A percentile compares a stretch with the other conserved stretches of the same genome.
Evolutionary conservation across 1,140 invertebrate species (phyloP).

Genomic region (Saccostrea glomerata): DNA sequence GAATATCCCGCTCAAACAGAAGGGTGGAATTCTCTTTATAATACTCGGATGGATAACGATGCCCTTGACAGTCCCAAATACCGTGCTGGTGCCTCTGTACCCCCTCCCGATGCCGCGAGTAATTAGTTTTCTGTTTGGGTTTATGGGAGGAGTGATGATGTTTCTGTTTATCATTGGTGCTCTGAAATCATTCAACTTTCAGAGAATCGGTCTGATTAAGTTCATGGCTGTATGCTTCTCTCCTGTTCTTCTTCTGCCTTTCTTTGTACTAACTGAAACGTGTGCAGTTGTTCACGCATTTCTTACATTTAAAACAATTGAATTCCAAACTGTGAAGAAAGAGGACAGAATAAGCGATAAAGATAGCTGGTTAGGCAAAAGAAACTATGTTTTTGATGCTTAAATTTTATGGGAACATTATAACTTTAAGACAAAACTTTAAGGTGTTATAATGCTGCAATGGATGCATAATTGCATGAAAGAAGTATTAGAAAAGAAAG

Average conservation of each 20-base stretch:
- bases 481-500: no score
- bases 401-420: neutral
- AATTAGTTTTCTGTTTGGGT: slow-evolving; percentile 91
- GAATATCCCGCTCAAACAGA: slow-evolving; percentile 89
- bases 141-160: slow-evolving; percentile 93
- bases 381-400: neutral
- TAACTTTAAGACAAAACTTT: no score
- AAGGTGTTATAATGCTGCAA: no score
- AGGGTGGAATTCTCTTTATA: slow-evolving; percentile 91
- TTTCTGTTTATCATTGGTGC: slow-evolving; percentile 98
- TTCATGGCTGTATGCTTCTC: slow-evolving; percentile 85
- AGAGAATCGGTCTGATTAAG: slow-evolving; percentile 89
- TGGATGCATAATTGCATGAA: no score
- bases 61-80: slow-evolving; percentile 93
- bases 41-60: slow-evolving; percentile 98
- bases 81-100: slow-evolving; percentile 89
- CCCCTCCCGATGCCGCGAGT: slow-evolving; percentile 89
- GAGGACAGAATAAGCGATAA: slow-evolving; percentile 36
- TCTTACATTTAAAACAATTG: slow-evolving; percentile 46
- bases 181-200: slow-evolving; percentile 94
- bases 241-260: slow-evolving; percentile 57
- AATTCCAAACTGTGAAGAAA: slow-evolving; percentile 61
- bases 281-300: slow-evolving; percentile 58
- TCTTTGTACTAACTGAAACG: slow-evolving; percentile 61
- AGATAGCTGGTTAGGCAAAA: neutral